Evolutionary conservation across 2,797 vertebrate species (phyloP).

Genomic region (Heteromormyrus szaboi): DNA sequence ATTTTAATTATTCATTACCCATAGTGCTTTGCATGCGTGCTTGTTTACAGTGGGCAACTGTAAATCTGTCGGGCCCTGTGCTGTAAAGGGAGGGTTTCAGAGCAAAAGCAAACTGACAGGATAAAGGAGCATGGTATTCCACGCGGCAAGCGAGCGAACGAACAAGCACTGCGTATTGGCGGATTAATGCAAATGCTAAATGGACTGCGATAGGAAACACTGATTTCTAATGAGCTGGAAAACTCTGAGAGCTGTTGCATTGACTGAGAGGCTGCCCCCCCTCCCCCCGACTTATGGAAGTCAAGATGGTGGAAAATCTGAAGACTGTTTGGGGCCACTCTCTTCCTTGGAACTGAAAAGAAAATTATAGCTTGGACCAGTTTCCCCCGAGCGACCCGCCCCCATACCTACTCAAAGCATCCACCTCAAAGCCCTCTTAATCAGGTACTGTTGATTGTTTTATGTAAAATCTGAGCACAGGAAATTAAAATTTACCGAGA

Average conservation of each 20-base stretch:
- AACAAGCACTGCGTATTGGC: slow-evolving; percentile 46
- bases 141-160: slow-evolving; percentile 51
- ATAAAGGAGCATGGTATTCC: slow-evolving; percentile 64
- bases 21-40: neutral
- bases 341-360: slow-evolving; percentile 47
- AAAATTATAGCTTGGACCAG: slow-evolving; percentile 58
- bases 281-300: slow-evolving; percentile 25
- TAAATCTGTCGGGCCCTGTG: neutral
- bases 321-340: slow-evolving; percentile 46
- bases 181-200: slow-evolving; percentile 68
- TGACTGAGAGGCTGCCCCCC: neutral
- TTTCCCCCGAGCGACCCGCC: slow-evolving; percentile 52
- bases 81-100: slow-evolving; percentile 5
- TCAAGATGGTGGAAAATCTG: slow-evolving; percentile 12
- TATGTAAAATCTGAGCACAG: slow-evolving; percentile 56
- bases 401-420: slow-evolving; percentile 62
- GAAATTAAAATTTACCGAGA: slow-evolving; percentile 53
- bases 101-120: slow-evolving; percentile 54
- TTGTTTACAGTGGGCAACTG: slow-evolving; percentile 19
- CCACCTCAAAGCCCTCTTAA: slow-evolving; percentile 53
- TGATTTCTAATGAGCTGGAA: slow-evolving; percentile 67
- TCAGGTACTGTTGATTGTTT: slow-evolving; percentile 65
- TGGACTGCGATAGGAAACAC: slow-evolving; percentile 62
- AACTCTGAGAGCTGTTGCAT: slow-evolving; percentile 58
- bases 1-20: slow-evolving; percentile 31